Evolutionary conservation across 2,797 vertebrate species (phyloP), one percentile per base, ranked within the genome.

Genomic region (Ceryle rudis): DNA sequence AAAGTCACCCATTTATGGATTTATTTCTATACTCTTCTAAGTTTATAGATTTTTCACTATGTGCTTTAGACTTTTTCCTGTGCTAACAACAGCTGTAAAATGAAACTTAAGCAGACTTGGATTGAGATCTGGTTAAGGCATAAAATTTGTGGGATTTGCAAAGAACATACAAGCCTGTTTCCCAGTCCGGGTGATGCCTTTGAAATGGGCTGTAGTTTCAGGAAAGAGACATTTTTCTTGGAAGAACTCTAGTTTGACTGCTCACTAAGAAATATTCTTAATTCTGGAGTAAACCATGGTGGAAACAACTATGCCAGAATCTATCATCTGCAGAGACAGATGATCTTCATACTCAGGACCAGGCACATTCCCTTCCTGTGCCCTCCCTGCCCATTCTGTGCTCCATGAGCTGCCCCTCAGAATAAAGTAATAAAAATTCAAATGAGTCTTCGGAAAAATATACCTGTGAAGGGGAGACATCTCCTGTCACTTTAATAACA

Each of bases 371-470:
- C 77, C 47, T n/a, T 86, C 74, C 82, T 28, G 31, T 67, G 86
- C 85, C 71, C 80, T 78, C 86, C 42, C 79, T 93, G 84, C 61
- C 57, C 1, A 1, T 58, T 73, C 52, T 37, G 73, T 19, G 52
- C 73, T 90, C 54, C 58, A 25, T 52, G 35, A 93, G 84, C 93
- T 96, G 89, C 70, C 91, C 93, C 91, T 89, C 67, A 71, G 75
- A 90, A 90, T 92, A 90, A 89, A 95, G 93, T 65, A 94, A 97
- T 95, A 94, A 96, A 96, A 95, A 97, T 97, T 97, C 88, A 95
- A 97, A 97, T 96, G 88, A 94, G 89, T 46, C 93, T 89, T 84
- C 7, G 1, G 67, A 60, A 89, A 94, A 95, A 92, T 77, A 86
- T 31, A 95, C 91, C 91, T 77, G 80, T 10, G 10, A 85, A 90